phyloP scores from a whole-genome alignment of 2,113 vertebrate species.

The Puma concolor region DNA sequence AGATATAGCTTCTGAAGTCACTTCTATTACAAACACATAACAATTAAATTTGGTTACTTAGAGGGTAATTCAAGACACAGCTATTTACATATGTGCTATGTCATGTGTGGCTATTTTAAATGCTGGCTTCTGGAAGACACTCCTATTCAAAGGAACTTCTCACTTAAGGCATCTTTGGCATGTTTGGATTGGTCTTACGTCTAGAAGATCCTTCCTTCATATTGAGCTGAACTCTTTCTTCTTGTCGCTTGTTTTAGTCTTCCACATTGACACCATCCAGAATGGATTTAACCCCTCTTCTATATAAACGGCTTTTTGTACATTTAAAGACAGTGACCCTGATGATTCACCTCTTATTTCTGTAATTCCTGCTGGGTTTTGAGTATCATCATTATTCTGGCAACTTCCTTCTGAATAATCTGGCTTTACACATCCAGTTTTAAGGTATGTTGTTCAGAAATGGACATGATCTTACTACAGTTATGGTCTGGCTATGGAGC shows the following conservation, averaged over 20 bases:
- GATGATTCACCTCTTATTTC: neutral
- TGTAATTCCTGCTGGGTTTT: neutral
- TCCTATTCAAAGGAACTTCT: slow-evolving; percentile 46
- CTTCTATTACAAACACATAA: slow-evolving; percentile 59
- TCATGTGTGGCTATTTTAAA: slow-evolving; percentile 59
- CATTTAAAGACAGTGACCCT: neutral
- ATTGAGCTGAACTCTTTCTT: neutral
- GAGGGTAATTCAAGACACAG: slow-evolving; percentile 58
- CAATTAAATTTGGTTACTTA: slow-evolving; percentile 58
- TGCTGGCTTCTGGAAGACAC: slow-evolving; percentile 62
- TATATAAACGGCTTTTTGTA: neutral
- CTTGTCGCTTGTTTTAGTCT: neutral
- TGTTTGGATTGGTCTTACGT: neutral
- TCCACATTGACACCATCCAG: neutral
- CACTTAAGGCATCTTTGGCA: neutral
- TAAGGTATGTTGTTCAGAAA: neutral
- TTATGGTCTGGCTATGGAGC: neutral
- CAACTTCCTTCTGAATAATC: neutral
- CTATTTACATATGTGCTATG: slow-evolving; percentile 65
- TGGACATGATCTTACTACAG: neutral
- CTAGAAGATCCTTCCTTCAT: neutral
- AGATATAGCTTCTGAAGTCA: slow-evolving; percentile 52
- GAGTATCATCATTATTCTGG: neutral
- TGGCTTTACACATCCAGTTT: neutral
- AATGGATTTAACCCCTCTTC: neutral